Evolutionary conservation across 23 tunicate genomes (phyloP).

Genomic region (Oikopleura albicans): DNA sequence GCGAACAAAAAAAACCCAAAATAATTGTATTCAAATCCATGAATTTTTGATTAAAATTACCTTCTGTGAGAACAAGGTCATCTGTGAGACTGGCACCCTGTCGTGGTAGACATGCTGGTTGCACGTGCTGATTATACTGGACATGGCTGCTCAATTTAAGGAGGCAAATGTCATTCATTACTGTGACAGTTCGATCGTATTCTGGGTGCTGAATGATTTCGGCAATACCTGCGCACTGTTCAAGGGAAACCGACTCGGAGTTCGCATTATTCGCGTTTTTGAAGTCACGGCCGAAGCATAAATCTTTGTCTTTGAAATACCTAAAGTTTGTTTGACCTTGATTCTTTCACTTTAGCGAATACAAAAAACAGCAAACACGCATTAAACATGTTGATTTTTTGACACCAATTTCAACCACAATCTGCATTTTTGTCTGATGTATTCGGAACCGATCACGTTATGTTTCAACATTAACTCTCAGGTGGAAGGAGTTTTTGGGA

Average conservation of each 20-base stretch:
- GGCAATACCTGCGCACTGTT: constrained; percentile 2
- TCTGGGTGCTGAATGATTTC: constrained; percentile 4
- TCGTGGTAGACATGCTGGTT: not conserved
- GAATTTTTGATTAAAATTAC: not conserved
- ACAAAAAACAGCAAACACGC: too few relatives aligned
- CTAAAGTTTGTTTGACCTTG: too few relatives aligned
- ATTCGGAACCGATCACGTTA: too few relatives aligned
- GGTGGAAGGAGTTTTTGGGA: too few relatives aligned
- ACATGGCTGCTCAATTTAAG: not conserved
- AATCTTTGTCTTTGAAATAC: not conserved
- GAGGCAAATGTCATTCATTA: not conserved
- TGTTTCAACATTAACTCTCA: too few relatives aligned
- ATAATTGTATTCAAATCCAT: too few relatives aligned
- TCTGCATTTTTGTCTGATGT: too few relatives aligned
- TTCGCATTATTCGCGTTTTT: not conserved
- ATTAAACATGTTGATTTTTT: too few relatives aligned
- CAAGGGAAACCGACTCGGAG: not conserved
- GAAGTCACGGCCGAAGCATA: constrained; percentile 9
- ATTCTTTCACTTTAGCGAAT: too few relatives aligned
- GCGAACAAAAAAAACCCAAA: too few relatives aligned
- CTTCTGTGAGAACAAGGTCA: not conserved
- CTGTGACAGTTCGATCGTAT: not conserved
- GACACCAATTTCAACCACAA: too few relatives aligned
- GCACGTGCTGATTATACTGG: not conserved
- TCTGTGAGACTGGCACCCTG: not conserved